Base-by-base conservation (phyloP, 2,113 vertebrate species). In the Actenoides hombroni region DNA sequence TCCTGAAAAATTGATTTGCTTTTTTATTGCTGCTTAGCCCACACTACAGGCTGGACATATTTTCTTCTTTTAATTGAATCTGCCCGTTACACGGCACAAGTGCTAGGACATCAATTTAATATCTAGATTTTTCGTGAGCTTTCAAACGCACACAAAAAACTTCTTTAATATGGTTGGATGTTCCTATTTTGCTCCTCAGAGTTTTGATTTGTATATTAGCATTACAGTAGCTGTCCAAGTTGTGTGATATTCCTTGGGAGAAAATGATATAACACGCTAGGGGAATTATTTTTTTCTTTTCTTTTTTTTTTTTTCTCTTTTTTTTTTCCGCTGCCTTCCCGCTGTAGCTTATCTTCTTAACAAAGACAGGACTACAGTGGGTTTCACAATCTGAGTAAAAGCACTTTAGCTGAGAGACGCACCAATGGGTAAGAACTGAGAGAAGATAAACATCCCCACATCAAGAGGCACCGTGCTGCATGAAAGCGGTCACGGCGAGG, bases 11-110 rank as follows among this genome's bases (percentile, higher is more conserved):
- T 91, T 92, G 89, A 95, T 96, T 97, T 94, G 88, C 74, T 91
- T 95, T 96, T 94, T 95, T 96, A 96, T 96, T 94, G 90, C 93
- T 97, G 93, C 94, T 96, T 94, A 87, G 85, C 85, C 82, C 73
- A 76, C 78, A 78, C 84, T 73, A 78, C 67, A 57, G 85, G 75
- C 83, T 68, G 92, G 87, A 86, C 94, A 60, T 93, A 84, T 93
- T 95, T 96, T 76, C 80, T 88, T 75, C 73, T 88, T 94, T 93
- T 95, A 85, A 95, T 80, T 95, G 90, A 95, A 92, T 92, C 91
- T 96, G 87, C 88, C 80, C 6, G 42, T 95, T 94, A 93, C 37
- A 33, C 68, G 61, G 83, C 96, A 88, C 84, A 75, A 91, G 68
- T 82, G 80, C 93, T 53, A 87, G 91, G 86, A 88, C 91, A 96